Conservation (phyloP, 2,113 vertebrate species). For the Daboia siamensis region DNA sequence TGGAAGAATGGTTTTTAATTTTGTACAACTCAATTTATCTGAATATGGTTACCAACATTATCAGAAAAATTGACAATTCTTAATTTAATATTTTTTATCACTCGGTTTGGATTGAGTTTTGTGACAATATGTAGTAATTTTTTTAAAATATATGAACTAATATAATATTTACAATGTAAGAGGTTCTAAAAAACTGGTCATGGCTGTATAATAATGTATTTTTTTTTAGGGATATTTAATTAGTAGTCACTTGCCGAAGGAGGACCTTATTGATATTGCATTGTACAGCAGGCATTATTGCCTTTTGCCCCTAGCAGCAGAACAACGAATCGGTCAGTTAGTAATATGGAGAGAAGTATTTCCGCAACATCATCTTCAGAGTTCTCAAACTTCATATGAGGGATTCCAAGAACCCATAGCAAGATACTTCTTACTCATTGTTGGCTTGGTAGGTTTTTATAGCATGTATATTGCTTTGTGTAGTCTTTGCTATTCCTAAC, state of each 20-base stretch:
- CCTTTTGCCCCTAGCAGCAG: slow-evolving; percentile 82
- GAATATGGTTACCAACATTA: neutral
- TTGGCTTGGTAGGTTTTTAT: slow-evolving; percentile 82
- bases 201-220: neutral
- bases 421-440: slow-evolving; percentile 89
- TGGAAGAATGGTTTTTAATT: neutral
- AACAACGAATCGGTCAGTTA: slow-evolving; percentile 84
- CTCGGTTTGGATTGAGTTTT: neutral
- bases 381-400: slow-evolving; percentile 32
- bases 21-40: neutral
- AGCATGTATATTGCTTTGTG: neutral
- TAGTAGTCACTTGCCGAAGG: slow-evolving; percentile 87
- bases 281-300: slow-evolving; percentile 88
- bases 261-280: slow-evolving; percentile 86
- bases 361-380: slow-evolving; percentile 69
- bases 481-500: neutral
- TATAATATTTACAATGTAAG: neutral
- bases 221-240: slow-evolving; percentile 86
- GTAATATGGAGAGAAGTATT: slow-evolving; percentile 96
- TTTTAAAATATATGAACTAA: neutral
- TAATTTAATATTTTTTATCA: neutral
- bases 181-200: neutral
- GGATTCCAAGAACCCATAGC: slow-evolving; percentile 76
- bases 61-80: neutral
- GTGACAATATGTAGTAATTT: neutral